Evolutionary conservation across 2,797 vertebrate genomes (phyloP).

Genomic region (Neosalanx taihuensis): DNA sequence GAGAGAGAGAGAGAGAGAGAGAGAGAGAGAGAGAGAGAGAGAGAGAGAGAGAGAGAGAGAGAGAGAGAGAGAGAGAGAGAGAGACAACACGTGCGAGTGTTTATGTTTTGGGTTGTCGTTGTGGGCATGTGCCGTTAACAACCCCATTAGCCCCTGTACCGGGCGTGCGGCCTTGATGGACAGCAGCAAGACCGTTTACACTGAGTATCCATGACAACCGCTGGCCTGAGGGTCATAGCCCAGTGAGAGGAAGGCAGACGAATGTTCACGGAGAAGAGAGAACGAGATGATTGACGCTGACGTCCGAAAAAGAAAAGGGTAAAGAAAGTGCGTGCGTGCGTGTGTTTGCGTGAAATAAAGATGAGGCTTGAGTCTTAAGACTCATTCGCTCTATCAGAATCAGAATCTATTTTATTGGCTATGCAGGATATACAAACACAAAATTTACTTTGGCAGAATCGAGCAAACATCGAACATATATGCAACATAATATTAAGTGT

Average conservation of each 20-base stretch:
- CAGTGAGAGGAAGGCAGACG: background rate
- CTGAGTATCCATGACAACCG: background rate
- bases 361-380: no score
- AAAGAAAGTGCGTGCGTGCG: background rate
- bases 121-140: conserved; percentile 46
- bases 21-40: background rate
- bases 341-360: background rate
- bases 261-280: background rate
- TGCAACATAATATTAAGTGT: no score
- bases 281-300: background rate
- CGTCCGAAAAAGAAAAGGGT: no score
- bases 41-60: no score
- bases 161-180: conserved; percentile 35
- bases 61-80: background rate
- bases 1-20: background rate
- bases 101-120: conserved; percentile 6
- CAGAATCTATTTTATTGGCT: no score
- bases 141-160: conserved; percentile 50
- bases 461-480: no score
- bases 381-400: no score
- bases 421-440: no score
- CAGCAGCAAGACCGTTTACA: background rate
- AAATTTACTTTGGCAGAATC: no score
- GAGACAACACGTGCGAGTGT: no score
- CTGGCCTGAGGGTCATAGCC: background rate